Evolutionary conservation across 2,113 vertebrate species (phyloP).

Genomic region (Trichomycterus rosablanca): DNA sequence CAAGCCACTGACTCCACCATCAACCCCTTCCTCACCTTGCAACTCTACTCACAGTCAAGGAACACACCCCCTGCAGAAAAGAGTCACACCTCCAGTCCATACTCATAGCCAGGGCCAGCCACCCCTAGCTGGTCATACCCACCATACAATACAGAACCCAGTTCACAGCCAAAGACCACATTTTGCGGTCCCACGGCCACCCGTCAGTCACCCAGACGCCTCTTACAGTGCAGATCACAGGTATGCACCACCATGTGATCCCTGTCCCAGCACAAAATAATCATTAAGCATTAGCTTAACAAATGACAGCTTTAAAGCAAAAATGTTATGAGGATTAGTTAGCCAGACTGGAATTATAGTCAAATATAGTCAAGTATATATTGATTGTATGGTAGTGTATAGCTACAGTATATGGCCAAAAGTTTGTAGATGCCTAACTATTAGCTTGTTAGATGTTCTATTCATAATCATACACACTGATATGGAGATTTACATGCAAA

Average conservation of each 20-base stretch:
- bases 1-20: constrained; percentile 75
- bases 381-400: no score
- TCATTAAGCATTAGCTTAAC: no score
- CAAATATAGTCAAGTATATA: no score
- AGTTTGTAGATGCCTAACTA: no score
- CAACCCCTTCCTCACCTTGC: constrained; percentile 67
- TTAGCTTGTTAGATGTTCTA: no score
- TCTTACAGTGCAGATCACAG: constrained; percentile 81
- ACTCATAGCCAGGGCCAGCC: constrained; percentile 41
- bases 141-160: constrained; percentile 44
- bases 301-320: no score
- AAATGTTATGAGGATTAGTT: no score
- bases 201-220: constrained; percentile 70
- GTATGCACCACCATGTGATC: constrained; percentile 57
- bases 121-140: constrained; percentile 36
- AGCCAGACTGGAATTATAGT: no score
- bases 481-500: no score
- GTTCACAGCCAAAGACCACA: constrained; percentile 59
- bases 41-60: constrained; percentile 49
- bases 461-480: no score
- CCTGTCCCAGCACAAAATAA: no score
- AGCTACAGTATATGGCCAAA: no score
- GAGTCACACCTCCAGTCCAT: constrained; percentile 58
- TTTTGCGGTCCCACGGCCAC: constrained; percentile 78
- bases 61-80: constrained; percentile 51